Percentiles rank a stretch among this genome's conserved stretches.
Evolutionary conservation across 2,113 vertebrate species (phyloP).

Genomic region (Artemisiospiza belli): DNA sequence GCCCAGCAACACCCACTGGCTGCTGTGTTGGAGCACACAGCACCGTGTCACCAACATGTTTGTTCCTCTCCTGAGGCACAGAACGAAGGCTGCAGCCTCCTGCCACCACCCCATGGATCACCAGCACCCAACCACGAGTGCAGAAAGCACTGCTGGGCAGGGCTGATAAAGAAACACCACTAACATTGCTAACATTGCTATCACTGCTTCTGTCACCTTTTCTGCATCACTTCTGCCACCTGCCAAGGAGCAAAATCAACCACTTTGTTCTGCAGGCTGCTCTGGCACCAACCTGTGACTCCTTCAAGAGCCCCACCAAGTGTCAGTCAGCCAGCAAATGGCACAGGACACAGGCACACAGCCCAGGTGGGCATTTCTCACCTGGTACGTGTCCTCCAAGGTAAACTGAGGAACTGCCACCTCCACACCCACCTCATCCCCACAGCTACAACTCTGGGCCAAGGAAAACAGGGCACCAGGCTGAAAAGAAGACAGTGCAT

Average conservation of each 20-base stretch:
- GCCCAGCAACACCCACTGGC: neutral
- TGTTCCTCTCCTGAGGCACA: neutral
- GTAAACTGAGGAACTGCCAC: neutral
- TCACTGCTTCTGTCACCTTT: neutral
- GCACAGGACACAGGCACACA: accelerated
- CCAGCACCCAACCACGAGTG: neutral
- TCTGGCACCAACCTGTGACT: neutral
- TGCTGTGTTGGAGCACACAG: neutral
- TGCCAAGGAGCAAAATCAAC: neutral
- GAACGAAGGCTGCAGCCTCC: accelerated
- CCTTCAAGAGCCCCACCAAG: neutral
- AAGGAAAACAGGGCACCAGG: neutral
- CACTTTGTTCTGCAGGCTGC: neutral
- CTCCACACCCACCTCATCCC: neutral
- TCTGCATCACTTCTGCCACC: neutral
- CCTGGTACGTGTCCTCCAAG: accelerated
- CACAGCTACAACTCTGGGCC: neutral
- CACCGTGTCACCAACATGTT: accelerated
- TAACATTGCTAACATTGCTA: accelerated
- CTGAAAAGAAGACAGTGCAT: neutral
- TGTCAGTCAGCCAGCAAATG: neutral
- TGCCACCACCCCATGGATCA: neutral
- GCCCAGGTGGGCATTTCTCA: neutral
- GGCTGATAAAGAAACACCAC: neutral
- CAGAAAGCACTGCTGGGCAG: neutral